These are phyloP conservation scores for Volucella zonaria DNA, from an alignment of 2,888 invertebrate species.

Conservation along the genomic window DNA sequence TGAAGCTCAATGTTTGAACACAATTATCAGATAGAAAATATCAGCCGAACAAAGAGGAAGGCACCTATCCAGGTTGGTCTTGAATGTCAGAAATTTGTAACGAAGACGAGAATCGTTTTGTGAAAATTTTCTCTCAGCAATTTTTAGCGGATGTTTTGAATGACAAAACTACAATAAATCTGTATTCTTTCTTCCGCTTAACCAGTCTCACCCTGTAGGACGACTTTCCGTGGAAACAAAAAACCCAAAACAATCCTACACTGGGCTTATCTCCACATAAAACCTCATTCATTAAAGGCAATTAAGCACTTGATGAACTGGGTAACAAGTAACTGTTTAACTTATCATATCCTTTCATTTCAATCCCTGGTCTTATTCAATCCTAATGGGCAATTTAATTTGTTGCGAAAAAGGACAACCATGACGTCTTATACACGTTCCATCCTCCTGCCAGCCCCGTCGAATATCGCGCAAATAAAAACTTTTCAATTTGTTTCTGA, in stretches of 20 bases:
- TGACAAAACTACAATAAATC: no score
- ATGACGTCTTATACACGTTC: not conserved
- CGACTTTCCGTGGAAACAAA: no score
- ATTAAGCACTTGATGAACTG: conserved; percentile 55
- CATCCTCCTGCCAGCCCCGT: not conserved
- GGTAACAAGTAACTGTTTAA: conserved; percentile 42
- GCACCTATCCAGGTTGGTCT: no score
- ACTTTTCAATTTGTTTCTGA: conserved; percentile 57
- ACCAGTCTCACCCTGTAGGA: no score
- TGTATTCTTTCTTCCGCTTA: no score
- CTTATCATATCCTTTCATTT: conserved; percentile 15
- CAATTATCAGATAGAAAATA: no score
- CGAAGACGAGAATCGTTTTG: no score
- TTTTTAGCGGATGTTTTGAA: no score
- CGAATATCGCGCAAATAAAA: conserved; percentile 1
- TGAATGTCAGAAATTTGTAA: no score
- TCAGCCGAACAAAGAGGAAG: no score
- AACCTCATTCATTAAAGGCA: conserved; percentile 47
- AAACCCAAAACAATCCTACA: not conserved
- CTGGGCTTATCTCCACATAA: conserved; percentile 9
- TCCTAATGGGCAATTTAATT: conserved; percentile 45
- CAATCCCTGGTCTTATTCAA: conserved; percentile 16
- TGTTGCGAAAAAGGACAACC: conserved; percentile 12
- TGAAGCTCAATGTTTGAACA: no score
- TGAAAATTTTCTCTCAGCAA: no score